Percentiles rank a stretch among this genome's conserved stretches.
These are phyloP conservation scores for Rhogogaster chlorosoma DNA, from an alignment of 2,888 invertebrate genomes.

Conservation along the genomic window DNA sequence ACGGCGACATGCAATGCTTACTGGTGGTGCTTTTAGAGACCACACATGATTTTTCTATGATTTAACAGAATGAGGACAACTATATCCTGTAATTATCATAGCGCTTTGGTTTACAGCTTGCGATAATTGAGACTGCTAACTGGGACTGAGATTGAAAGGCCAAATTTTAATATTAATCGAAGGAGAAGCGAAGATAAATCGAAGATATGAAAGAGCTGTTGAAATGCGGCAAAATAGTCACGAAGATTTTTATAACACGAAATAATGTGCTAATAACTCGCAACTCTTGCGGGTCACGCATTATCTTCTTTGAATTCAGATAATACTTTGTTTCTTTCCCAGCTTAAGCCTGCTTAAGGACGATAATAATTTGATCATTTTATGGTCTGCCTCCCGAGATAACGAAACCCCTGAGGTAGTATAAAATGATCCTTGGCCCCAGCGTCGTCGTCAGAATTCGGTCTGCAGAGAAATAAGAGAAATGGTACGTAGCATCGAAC, in stretches of 20 bases:
- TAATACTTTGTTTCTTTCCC: background rate
- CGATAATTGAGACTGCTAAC: background rate
- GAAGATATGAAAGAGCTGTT: background rate
- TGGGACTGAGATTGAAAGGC: background rate
- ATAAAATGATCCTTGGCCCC: background rate
- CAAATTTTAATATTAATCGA: background rate
- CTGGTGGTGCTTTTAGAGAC: background rate
- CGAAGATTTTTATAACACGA: background rate
- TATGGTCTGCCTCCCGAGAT: background rate
- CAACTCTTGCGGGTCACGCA: background rate
- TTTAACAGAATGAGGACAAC: background rate
- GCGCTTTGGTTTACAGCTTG: background rate
- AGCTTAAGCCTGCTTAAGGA: background rate
- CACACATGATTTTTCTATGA: background rate
- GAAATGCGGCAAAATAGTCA: background rate
- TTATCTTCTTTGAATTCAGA: background rate
- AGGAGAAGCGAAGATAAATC: background rate
- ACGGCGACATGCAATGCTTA: background rate
- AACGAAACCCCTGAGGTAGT: background rate
- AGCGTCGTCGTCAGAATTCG: background rate
- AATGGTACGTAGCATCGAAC: background rate
- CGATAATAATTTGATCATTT: constrained; percentile 10
- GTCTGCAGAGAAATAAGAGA: background rate
- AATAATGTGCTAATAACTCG: background rate
- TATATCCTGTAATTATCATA: background rate